phyloP scores from a whole-genome alignment of 53 echinoderm and acorn worm genomes.

The Paelopatides confundens region DNA sequence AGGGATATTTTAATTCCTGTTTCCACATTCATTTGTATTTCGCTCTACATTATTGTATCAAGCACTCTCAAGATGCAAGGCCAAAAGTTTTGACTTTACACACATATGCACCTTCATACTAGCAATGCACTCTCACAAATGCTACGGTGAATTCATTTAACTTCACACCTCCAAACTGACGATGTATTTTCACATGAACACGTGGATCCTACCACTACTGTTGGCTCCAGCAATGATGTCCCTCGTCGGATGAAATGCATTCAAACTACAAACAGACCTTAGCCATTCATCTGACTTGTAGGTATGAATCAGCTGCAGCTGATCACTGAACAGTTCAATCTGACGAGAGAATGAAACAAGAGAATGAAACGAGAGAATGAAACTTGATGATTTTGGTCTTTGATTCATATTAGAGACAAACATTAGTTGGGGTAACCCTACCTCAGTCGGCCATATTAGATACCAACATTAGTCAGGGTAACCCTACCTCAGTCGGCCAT shows the following conservation, averaged over 20 bases:
- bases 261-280: constrained; percentile 84
- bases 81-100: too few species aligned
- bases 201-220: constrained; percentile 83
- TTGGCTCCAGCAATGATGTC: constrained; percentile 82
- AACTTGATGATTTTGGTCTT: not conserved
- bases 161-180: not conserved
- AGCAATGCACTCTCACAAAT: too few species aligned
- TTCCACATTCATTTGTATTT: too few species aligned
- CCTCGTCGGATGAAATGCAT: constrained; percentile 83
- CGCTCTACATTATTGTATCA: too few species aligned
- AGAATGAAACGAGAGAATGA: not conserved
- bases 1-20: too few species aligned
- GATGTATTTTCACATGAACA: constrained; percentile 67
- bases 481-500: not conserved
- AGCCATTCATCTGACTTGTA: constrained; percentile 67
- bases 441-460: not conserved
- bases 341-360: not conserved
- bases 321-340: constrained; percentile 77
- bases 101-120: too few species aligned
- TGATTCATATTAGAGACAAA: not conserved
- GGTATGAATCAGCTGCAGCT: constrained; percentile 63
- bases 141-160: too few species aligned
- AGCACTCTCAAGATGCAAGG: too few species aligned
- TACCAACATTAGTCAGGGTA: not conserved
- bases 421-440: too few species aligned